Evolutionary conservation across 1,140 invertebrate genomes (phyloP).

Genomic region (Ditylenchus dipsaci): DNA sequence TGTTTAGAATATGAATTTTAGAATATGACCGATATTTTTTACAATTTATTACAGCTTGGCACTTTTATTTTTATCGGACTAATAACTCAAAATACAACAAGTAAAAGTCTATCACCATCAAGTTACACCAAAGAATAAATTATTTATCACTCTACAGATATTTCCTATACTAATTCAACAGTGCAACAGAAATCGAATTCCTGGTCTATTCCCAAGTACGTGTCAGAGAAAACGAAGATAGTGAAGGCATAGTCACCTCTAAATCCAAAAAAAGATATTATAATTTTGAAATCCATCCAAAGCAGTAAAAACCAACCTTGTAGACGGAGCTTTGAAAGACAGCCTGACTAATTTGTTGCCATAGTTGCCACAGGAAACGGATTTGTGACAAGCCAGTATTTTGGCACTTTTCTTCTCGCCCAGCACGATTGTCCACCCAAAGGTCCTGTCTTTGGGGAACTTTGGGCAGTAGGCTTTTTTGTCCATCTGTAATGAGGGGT

Average conservation of each 20-base stretch:
- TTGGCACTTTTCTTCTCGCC: slow-evolving; percentile 70
- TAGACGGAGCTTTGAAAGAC: slow-evolving; percentile 26
- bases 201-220: slow-evolving; percentile 88
- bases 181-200: slow-evolving; percentile 69
- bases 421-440: slow-evolving; percentile 86
- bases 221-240: slow-evolving; percentile 85
- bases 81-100: no score
- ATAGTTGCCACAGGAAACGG: slow-evolving; percentile 9
- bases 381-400: slow-evolving; percentile 79
- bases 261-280: slow-evolving; percentile 3
- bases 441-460: slow-evolving; percentile 86
- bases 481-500: slow-evolving; percentile 30
- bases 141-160: no score
- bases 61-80: no score
- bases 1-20: no score
- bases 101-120: no score
- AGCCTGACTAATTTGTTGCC: slow-evolving; percentile 23
- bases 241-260: slow-evolving; percentile 71
- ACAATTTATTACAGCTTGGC: no score
- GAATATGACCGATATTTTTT: no score
- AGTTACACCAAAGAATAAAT: no score
- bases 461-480: slow-evolving; percentile 70
- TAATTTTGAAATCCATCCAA: neutral
- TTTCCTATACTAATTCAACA: slow-evolving; percentile 1
- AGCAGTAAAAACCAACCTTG: slow-evolving; percentile 18